Base-by-base conservation (phyloP, 2,888 invertebrate genomes). In the Erpobdella octoculata region DNA sequence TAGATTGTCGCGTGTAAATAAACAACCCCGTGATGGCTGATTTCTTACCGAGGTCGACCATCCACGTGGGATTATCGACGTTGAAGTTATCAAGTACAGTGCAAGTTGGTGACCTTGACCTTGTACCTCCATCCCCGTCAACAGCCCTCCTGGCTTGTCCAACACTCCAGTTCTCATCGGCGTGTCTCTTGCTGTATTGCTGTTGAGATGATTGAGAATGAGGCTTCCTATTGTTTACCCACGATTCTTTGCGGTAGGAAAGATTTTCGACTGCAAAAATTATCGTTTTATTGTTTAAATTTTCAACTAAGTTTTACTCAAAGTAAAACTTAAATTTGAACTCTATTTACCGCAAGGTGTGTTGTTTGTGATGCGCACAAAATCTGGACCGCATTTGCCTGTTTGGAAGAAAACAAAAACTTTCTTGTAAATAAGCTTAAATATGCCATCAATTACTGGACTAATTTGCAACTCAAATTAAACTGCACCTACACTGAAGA, bases 1-100 rank as follows among this genome's bases (percentile, higher is more conserved):
- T n/a, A n/a, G n/a, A 33, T 35, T 62, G 62, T 1, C 35, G 62
- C 1, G 62, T 62, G 31, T 62, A 33, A 33, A 62, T 31, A n/a
- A 62, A 62, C 62, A 62, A 62, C 4, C 62, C 86, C 9, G 82
- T 79, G 33, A 86, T 82, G 18, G 80, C 78, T 67, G 77, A 77
- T 74, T 81, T 81, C 68, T 79, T 78, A 12, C 85, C 85, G 46
- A 86, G 79, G 76, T 86, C 86, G 12, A 86, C 85, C 79, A 85
- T 85, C 84, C 85, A 85, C 59, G 85, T 81, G 0, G 86, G 86
- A 65, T 83, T 81, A 70, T 85, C 85, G n/a, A 85, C 85, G 76
- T 84, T 85, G 75, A 84, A 83, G 78, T 85, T 85, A 78, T 86
- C 85, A 67, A 86, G 79, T 41, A 86, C 83, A 41, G 85, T 85